Evolutionary conservation across 2,888 invertebrate genomes (phyloP), one percentile per base, ranked within the genome.

Genomic region (Drosophila siamana): DNA sequence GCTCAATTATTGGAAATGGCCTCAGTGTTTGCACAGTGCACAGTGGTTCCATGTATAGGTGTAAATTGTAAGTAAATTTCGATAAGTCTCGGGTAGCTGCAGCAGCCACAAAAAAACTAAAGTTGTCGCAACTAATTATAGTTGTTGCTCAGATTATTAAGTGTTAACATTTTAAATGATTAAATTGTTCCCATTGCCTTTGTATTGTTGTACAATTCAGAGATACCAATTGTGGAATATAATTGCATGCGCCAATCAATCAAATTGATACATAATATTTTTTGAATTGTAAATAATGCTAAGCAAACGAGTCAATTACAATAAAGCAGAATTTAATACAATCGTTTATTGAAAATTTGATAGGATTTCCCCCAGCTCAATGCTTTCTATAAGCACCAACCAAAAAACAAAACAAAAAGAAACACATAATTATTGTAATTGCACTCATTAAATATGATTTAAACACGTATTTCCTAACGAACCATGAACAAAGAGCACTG

Each of bases 371-470:
- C 4, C 8, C 36, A 43, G 44, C 64, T n/a, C 36, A 52, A 61
- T 16, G 63, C 57, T 64, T 74, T 71, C 66, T 68, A 74, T 47
- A 38, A 62, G 26, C 36, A 62, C 15, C 22, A 44, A 48, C 13
- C 26, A 30, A 28, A 36, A 57, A 13, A 26, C 16, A 28, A 24
- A 54, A 38, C 19, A 19, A 47, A 69, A 61, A 63, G 50, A 69
- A 61, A 63, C 72, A 63, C 51, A 70, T 65, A 65, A 88, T 80
- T 82, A 65, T 84, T 70, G 48, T 88, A 88, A 82, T 82, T 86
- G 64, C 68, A 22, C 56, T 54, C 59, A 86, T 86, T 86, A 88
- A 71, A 59, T 33, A 33, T 51, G 51, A 59, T 74, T 73, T 38
- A 65, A 65, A 57, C 64, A 60, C 51, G 41, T 56, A 83, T 69